Conservation (phyloP, 2,113 vertebrate genomes). For the Myotis brandtii region DNA sequence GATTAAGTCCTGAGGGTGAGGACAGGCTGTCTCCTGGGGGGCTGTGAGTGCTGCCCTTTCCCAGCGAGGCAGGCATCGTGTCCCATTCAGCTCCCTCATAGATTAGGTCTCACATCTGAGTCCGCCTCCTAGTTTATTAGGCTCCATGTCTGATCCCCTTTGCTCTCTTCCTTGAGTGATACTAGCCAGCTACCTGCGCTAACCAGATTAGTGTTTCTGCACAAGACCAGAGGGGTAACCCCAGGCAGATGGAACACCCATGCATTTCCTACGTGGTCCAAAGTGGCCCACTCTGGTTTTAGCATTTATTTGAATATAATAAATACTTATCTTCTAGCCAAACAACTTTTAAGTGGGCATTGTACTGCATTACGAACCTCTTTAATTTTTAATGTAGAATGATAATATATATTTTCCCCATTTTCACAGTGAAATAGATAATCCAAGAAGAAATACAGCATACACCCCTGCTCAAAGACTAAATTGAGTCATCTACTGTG, state of each 20-base stretch:
- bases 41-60: neutral
- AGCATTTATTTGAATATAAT: neutral
- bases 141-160: too few species aligned
- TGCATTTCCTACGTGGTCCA: neutral
- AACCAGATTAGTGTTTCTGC: neutral
- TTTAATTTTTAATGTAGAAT: neutral
- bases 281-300: neutral
- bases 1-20: neutral
- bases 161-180: too few species aligned
- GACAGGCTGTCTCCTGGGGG: neutral
- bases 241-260: neutral
- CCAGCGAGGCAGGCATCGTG: neutral
- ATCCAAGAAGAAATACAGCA: neutral
- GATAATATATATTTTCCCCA: neutral
- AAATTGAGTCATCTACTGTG: accelerated
- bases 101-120: neutral
- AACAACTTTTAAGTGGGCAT: too few species aligned
- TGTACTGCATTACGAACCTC: neutral
- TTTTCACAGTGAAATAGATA: neutral
- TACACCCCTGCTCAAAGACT: neutral
- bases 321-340: neutral
- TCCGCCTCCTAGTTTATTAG: too few species aligned
- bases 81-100: neutral
- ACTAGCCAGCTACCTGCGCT: too few species aligned
- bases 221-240: neutral